phyloP scores from a whole-genome alignment of 1,140 invertebrate genomes.

The Drosophila micromelanica region DNA sequence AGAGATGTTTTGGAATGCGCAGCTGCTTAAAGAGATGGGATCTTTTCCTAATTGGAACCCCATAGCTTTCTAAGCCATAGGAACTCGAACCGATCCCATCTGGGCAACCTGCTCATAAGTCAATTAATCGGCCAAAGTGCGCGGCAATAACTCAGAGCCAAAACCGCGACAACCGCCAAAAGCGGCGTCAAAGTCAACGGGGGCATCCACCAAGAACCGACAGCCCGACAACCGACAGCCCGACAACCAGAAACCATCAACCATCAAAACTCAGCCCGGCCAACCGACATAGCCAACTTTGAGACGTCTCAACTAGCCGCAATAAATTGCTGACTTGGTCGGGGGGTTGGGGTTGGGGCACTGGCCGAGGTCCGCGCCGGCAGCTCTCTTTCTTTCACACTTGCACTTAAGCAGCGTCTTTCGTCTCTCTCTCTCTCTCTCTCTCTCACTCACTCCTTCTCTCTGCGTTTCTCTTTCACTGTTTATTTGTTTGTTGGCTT shows the following conservation, averaged over 20 bases:
- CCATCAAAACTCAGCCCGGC: no score
- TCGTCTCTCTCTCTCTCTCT: not conserved
- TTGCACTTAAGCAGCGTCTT: slow-evolving; percentile 6
- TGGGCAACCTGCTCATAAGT: slow-evolving; percentile 56
- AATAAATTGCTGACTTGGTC: slow-evolving; percentile 51
- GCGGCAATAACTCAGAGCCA: slow-evolving; percentile 63
- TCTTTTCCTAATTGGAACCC: slow-evolving; percentile 69
- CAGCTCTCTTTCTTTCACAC: slow-evolving; percentile 12
- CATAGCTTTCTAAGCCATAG: slow-evolving; percentile 33
- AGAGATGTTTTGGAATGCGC: not conserved
- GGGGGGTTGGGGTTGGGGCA: slow-evolving; percentile 6
- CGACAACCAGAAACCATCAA: not conserved
- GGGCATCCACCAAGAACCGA: slow-evolving; percentile 8
- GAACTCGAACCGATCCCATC: no score
- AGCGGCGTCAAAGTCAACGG: slow-evolving; percentile 63
- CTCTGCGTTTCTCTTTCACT: slow-evolving; percentile 15
- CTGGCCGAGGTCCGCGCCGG: slow-evolving; percentile 5
- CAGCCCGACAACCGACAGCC: not conserved
- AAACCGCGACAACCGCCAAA: slow-evolving; percentile 81
- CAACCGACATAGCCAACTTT: slow-evolving; percentile 31
- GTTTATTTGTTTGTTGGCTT: slow-evolving; percentile 57
- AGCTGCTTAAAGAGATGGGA: slow-evolving; percentile 1
- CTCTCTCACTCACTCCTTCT: no score
- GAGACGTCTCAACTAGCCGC: slow-evolving; percentile 71
- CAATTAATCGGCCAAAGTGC: slow-evolving; percentile 81